These are phyloP conservation scores for Rambutsinella grinnellia DNA, from an alignment of 2,888 invertebrate species.

Conservation along the genomic window DNA sequence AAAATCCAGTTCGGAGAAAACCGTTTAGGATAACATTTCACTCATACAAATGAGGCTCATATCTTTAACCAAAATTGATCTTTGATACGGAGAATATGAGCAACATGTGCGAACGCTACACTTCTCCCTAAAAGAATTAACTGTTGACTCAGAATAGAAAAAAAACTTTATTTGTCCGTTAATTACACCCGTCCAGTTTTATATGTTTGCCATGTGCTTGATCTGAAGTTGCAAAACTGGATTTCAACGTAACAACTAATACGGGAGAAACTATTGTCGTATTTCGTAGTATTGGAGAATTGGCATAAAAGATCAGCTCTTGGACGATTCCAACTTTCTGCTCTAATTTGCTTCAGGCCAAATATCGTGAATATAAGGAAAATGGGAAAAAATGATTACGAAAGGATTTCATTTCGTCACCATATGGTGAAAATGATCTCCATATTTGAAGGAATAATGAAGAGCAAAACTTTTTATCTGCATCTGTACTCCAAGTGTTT, in stretches of 20 bases:
- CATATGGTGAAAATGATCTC: not conserved
- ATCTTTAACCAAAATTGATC: too few species aligned
- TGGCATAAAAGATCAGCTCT: too few species aligned
- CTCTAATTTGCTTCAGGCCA: too few species aligned
- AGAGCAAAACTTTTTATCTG: conserved; percentile 3
- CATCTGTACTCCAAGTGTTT: not conserved
- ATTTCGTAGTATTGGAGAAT: too few species aligned
- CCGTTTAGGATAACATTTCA: too few species aligned
- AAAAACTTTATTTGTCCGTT: conserved; percentile 3
- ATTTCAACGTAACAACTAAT: not conserved
- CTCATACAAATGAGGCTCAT: too few species aligned
- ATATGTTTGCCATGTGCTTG: conserved; percentile 30
- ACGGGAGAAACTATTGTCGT: too few species aligned
- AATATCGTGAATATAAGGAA: not conserved
- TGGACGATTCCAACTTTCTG: too few species aligned
- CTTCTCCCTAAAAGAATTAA: too few species aligned
- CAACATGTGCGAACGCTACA: too few species aligned
- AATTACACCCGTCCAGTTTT: conserved; percentile 27
- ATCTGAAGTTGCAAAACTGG: conserved; percentile 19
- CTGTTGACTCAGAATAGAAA: not conserved
- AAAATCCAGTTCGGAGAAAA: too few species aligned
- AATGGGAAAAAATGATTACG: not conserved
- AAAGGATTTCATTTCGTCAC: not conserved
- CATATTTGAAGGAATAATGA: not conserved
- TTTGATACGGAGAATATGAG: too few species aligned